These are phyloP conservation scores for Cyclura pinguis DNA, from an alignment of 2,797 vertebrate species.

Conservation along the genomic window DNA sequence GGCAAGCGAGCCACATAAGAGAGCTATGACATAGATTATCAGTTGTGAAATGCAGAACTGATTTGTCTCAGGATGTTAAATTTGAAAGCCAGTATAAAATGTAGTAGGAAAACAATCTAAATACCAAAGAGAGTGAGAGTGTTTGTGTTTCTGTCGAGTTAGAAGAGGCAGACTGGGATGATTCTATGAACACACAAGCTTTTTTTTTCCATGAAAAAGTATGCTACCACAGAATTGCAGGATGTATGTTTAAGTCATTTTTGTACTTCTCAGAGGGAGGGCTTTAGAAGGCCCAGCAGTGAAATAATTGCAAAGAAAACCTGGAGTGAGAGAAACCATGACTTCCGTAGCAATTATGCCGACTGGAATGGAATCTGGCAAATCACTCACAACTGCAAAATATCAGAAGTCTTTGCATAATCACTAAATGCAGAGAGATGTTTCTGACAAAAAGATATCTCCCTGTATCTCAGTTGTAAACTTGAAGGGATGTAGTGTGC, in stretches of 20 bases:
- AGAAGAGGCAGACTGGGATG: not conserved
- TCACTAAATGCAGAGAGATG: conserved; percentile 8
- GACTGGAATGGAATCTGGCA: conserved; percentile 33
- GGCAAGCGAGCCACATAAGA: conserved; percentile 22
- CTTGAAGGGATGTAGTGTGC: not conserved
- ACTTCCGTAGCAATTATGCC: conserved; percentile 16
- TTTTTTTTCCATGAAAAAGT: not conserved
- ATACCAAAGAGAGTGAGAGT: not conserved
- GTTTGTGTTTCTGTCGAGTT: not conserved
- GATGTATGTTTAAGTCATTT: conserved; percentile 33
- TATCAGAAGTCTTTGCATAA: conserved; percentile 7
- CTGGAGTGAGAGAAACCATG: conserved; percentile 33
- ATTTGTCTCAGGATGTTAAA: not conserved
- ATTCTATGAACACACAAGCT: conserved; percentile 7
- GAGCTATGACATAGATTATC: conserved; percentile 21
- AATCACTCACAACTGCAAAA: conserved; percentile 28
- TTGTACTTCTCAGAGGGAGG: conserved; percentile 17
- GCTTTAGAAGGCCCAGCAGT: conserved; percentile 1
- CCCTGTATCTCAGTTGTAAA: not conserved
- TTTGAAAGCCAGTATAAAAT: conserved; percentile 36
- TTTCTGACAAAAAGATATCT: conserved; percentile 4
- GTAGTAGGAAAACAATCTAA: too few relatives aligned
- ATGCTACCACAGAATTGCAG: not conserved
- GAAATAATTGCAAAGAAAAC: conserved; percentile 33
- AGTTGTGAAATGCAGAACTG: rapidly evolving